Evolutionary conservation across 2,113 vertebrate species (phyloP).

Genomic region (Sinosuthora webbiana): DNA sequence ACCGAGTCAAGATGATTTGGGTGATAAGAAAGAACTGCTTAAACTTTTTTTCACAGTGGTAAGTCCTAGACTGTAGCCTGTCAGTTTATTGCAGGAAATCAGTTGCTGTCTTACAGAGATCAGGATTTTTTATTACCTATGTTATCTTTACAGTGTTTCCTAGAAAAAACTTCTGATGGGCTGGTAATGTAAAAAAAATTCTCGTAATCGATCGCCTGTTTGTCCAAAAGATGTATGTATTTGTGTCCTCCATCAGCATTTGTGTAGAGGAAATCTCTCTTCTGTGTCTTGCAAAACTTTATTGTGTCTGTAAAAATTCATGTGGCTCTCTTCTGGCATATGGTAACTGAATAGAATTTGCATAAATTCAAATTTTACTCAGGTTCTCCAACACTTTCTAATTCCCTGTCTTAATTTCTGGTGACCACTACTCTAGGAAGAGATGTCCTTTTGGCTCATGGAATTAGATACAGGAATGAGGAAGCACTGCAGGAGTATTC

Average conservation of each 20-base stretch:
- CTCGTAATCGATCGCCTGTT: background rate
- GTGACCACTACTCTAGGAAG: background rate
- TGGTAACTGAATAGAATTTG: background rate
- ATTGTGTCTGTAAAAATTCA: background rate
- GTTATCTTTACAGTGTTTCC: background rate
- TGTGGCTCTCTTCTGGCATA: background rate
- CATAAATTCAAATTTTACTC: background rate
- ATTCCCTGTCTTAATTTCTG: background rate
- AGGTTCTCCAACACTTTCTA: background rate
- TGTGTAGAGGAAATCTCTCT: background rate
- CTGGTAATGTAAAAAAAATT: background rate
- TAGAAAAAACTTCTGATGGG: background rate
- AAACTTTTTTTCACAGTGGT: background rate
- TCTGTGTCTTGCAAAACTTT: background rate
- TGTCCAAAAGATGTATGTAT: background rate
- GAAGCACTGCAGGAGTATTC: background rate
- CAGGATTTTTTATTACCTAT: background rate
- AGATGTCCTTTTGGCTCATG: background rate
- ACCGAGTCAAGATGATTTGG: background rate
- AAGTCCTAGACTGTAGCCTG: background rate
- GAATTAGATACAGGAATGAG: background rate
- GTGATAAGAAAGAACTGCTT: background rate
- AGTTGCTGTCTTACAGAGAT: background rate
- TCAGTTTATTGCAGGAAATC: background rate
- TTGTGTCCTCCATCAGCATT: background rate